These are phyloP conservation scores for Ramphastos sulfuratus DNA, from an alignment of 2,113 vertebrate genomes.

Conservation along the genomic window DNA sequence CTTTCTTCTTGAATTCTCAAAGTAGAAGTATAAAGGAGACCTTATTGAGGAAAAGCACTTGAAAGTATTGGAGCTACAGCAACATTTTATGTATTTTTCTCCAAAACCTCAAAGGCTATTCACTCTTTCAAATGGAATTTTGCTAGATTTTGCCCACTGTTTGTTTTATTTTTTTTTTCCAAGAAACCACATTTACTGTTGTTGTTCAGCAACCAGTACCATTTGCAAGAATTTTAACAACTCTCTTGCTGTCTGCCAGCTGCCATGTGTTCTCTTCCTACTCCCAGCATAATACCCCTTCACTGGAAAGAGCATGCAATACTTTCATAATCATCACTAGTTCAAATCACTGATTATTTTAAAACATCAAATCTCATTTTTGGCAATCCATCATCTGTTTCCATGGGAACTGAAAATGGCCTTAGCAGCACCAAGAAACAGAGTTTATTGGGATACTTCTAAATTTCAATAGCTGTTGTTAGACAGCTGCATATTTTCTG, in stretches of 20 bases:
- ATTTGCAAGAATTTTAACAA: conserved; percentile 34
- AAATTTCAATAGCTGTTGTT: conserved; percentile 49
- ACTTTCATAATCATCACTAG: conserved; percentile 32
- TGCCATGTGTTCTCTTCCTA: conserved; percentile 8
- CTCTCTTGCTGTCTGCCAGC: conserved; percentile 12
- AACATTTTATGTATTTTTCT: not conserved
- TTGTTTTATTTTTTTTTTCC: not conserved
- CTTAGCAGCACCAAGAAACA: conserved; percentile 26
- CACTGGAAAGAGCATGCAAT: not conserved
- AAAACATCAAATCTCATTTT: conserved; percentile 61
- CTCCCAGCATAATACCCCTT: conserved; percentile 7
- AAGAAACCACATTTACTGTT: not conserved
- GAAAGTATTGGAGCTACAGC: not conserved
- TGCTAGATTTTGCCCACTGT: not conserved
- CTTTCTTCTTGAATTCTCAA: not conserved
- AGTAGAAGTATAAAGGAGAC: not conserved
- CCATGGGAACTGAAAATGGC: conserved; percentile 63
- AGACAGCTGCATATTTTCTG: conserved; percentile 45
- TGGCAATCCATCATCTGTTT: conserved; percentile 65
- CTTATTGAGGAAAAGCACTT: not conserved
- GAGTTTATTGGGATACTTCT: conserved; percentile 57
- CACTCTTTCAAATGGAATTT: not conserved
- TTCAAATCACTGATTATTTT: conserved; percentile 65
- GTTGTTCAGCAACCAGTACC: not conserved
- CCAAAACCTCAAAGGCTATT: not conserved